A percentile compares a stretch with the other conserved stretches of the same genome.
These are phyloP conservation scores for Macropodus opercularis DNA, from an alignment of 2,797 vertebrate species.

Conservation along the genomic window DNA sequence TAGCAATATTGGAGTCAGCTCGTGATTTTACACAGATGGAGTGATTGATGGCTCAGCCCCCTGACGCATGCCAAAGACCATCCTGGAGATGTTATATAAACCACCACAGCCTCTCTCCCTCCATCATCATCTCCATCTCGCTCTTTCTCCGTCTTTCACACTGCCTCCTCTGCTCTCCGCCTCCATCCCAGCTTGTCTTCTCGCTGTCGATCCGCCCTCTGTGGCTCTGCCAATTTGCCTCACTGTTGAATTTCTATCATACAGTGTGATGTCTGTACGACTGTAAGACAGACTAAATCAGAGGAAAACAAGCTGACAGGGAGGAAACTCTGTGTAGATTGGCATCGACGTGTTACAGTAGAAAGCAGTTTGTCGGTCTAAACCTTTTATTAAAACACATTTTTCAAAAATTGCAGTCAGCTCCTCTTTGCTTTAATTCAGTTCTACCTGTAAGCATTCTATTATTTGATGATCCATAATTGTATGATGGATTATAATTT, in stretches of 20 bases:
- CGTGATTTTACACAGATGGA: conserved; percentile 99
- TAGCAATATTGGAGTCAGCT: conserved; percentile 97
- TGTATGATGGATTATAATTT: background rate
- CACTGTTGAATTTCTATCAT: conserved; percentile 78
- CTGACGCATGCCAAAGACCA: conserved; percentile 91
- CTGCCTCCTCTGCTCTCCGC: conserved; percentile 79
- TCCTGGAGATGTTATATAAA: conserved; percentile 86
- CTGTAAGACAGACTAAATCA: conserved; percentile 68
- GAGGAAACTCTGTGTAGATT: conserved; percentile 55
- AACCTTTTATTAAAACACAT: conserved; percentile 29
- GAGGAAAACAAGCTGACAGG: conserved; percentile 69
- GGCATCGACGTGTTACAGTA: conserved; percentile 41
- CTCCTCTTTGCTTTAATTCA: background rate
- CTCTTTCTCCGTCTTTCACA: conserved; percentile 73
- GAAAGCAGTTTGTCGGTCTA: conserved; percentile 37
- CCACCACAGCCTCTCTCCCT: conserved; percentile 69
- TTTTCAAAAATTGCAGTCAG: background rate
- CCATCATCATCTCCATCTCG: conserved; percentile 73
- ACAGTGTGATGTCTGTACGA: conserved; percentile 61
- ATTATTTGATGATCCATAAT: too few relatives aligned
- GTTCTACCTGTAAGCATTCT: background rate
- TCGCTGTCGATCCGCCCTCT: conserved; percentile 77
- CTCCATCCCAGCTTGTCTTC: conserved; percentile 81
- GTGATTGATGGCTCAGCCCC: conserved; percentile 97
- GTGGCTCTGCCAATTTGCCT: conserved; percentile 79